Evolutionary conservation across 2,797 vertebrate genomes (phyloP).

Genomic region (Arremon brunneinucha): DNA sequence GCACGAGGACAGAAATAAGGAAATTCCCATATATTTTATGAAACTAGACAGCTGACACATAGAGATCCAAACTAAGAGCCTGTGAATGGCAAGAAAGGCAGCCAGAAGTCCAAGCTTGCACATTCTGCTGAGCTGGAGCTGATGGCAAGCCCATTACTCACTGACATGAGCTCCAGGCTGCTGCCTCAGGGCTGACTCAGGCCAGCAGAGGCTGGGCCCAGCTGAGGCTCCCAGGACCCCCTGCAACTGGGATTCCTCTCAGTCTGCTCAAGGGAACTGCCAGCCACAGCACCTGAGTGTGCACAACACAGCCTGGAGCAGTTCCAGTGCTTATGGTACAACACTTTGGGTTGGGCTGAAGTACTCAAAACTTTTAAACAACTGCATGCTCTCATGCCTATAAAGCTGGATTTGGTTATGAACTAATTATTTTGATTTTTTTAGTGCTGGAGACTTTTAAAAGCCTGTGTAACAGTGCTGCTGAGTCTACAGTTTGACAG

Average conservation of each 20-base stretch:
- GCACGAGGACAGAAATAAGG: not conserved
- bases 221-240: not conserved
- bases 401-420: not conserved
- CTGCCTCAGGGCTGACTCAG: not conserved
- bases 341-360: accelerated
- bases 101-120: not conserved
- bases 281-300: not conserved
- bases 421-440: not conserved
- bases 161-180: not conserved
- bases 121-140: not conserved
- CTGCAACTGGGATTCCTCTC: not conserved
- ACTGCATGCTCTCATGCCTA: not conserved
- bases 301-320: not conserved
- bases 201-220: not conserved
- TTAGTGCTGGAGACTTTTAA: not conserved
- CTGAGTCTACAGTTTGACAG: not conserved
- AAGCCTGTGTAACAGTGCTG: not conserved
- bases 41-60: not conserved
- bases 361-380: not conserved
- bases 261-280: accelerated
- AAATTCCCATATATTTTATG: not conserved
- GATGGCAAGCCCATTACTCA: slow-evolving; percentile 6
- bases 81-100: slow-evolving; percentile 3
- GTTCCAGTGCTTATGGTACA: not conserved
- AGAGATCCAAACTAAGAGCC: not conserved